Conservation (phyloP, 2,797 vertebrate species). For the Microhierax caerulescens region DNA sequence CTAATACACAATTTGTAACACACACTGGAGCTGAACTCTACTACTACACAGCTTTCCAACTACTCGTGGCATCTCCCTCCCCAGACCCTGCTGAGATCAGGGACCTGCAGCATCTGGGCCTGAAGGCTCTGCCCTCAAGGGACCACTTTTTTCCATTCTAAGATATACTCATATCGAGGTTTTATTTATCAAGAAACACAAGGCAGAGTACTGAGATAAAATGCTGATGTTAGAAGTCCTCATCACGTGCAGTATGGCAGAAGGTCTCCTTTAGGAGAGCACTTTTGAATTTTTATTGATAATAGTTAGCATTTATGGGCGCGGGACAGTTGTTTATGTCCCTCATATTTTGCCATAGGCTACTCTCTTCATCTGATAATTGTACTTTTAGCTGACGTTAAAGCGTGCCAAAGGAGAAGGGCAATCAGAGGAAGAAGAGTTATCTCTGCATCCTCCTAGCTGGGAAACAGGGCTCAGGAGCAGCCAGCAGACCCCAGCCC, state of each 20-base stretch:
- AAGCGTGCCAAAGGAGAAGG: not conserved
- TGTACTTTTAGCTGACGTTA: not conserved
- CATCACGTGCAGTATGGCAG: not conserved
- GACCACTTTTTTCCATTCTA: not conserved
- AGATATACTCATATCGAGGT: accelerated
- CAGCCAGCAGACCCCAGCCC: not conserved
- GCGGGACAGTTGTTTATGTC: not conserved
- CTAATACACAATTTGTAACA: not conserved
- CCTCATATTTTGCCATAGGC: not conserved
- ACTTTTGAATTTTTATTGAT: not conserved
- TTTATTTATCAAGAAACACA: not conserved
- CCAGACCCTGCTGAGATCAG: not conserved
- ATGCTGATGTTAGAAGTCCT: not conserved
- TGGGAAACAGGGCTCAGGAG: not conserved
- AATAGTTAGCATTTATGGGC: not conserved
- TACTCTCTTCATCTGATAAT: not conserved
- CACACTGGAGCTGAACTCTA: not conserved
- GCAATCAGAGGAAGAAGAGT: not conserved
- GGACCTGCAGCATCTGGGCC: not conserved
- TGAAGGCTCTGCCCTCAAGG: not conserved
- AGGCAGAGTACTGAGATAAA: not conserved
- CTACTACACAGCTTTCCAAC: not conserved
- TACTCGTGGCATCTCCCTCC: not conserved
- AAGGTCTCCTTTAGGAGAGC: not conserved
- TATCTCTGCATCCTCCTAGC: not conserved